Evolutionary conservation across 2,797 vertebrate genomes (phyloP).

Genomic region (Ptychobarbus kaznakovi): DNA sequence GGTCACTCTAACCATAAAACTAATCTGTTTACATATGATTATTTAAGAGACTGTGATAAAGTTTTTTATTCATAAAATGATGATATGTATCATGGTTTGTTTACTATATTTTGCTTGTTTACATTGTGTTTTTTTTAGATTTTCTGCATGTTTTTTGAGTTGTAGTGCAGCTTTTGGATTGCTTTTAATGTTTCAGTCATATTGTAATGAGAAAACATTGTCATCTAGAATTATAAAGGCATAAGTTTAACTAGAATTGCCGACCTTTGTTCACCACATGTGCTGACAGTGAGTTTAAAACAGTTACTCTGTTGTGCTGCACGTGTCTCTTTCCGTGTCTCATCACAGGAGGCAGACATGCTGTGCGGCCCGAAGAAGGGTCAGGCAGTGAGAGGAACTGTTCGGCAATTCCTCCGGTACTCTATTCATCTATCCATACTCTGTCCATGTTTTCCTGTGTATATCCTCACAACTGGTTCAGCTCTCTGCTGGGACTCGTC

Average conservation of each 20-base stretch:
- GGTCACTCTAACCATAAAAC: conserved; percentile 1
- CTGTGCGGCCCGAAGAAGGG: conserved; percentile 35
- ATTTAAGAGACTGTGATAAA: not conserved
- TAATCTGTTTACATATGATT: not conserved
- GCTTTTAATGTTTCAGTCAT: not conserved
- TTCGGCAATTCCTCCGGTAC: conserved; percentile 74
- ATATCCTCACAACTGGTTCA: not conserved
- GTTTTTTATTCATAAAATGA: not conserved
- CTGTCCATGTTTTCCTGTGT: not conserved
- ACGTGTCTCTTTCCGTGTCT: conserved; percentile 37
- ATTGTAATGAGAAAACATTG: not conserved
- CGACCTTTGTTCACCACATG: conserved; percentile 39
- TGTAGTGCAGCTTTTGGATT: not conserved
- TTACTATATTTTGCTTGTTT: not conserved
- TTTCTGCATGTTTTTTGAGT: not conserved
- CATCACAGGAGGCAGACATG: conserved; percentile 66
- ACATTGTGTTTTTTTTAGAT: not conserved
- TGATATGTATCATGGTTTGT: not conserved
- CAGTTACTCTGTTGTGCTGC: conserved; percentile 1
- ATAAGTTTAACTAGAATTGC: conserved; percentile 9
- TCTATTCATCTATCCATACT: conserved; percentile 5
- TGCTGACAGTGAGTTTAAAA: conserved; percentile 27
- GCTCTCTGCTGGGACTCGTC: not conserved
- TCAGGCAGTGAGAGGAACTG: conserved; percentile 77
- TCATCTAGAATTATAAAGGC: conserved; percentile 7